Conservation (phyloP, 2,888 invertebrate species). For the Apotomis capreana region DNA sequence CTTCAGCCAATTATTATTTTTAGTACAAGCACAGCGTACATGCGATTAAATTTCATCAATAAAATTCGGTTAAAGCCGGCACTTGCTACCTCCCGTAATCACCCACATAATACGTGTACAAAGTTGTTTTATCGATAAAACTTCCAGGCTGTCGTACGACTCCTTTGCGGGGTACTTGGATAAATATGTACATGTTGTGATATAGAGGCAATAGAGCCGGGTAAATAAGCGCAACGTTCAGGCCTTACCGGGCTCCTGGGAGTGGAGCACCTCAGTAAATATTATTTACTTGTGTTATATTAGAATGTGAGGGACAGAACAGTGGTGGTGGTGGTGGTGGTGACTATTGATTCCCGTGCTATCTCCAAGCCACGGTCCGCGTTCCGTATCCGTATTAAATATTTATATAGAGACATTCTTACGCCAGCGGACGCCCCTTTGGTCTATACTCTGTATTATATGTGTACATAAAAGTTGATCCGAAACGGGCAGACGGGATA, state of each 20-base stretch:
- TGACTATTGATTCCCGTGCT: constrained; percentile 63
- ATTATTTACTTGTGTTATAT: constrained; percentile 57
- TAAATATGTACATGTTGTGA: constrained; percentile 27
- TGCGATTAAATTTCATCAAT: constrained; percentile 18
- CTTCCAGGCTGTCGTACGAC: constrained; percentile 46
- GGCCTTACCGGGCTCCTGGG: constrained; percentile 54
- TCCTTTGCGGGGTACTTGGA: constrained; percentile 41
- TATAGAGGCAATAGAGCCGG: constrained; percentile 28
- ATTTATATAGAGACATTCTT: constrained; percentile 63
- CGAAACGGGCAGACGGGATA: constrained; percentile 34
- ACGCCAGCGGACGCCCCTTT: constrained; percentile 52
- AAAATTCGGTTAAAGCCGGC: constrained; percentile 7
- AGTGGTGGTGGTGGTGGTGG: constrained; percentile 51
- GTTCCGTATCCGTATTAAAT: constrained; percentile 61
- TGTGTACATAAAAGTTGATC: constrained; percentile 35
- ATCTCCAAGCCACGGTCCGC: constrained; percentile 47
- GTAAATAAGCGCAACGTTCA: constrained; percentile 51
- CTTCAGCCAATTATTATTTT: background rate
- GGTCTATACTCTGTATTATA: constrained; percentile 33
- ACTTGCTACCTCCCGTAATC: constrained; percentile 29
- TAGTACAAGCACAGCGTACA: background rate
- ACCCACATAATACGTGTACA: constrained; percentile 42
- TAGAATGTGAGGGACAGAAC: constrained; percentile 53
- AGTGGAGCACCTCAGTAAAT: constrained; percentile 53
- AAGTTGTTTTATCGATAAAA: constrained; percentile 53